Base-by-base conservation (phyloP, 2,888 invertebrate species). In the Nysson spinosus region DNA sequence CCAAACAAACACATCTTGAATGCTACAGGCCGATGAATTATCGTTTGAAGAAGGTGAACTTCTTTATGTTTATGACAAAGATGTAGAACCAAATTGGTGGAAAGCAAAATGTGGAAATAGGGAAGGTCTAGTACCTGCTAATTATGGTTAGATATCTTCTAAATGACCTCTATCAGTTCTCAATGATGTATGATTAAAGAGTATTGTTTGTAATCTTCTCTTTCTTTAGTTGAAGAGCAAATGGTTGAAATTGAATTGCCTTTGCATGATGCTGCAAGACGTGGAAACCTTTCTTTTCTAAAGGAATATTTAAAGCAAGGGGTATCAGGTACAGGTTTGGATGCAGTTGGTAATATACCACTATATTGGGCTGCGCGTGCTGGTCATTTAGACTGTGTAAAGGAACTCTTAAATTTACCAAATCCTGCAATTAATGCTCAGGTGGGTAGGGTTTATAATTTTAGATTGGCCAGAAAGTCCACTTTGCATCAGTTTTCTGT, bases 281-380 rank as follows among this genome's bases (percentile, higher is more conserved):
- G 92, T 68, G 92, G 92, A 37, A 92, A 92, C 77, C 72, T 91
- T 12, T 87, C 87, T 4, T 90, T 92, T 78, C 77, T 92, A 58
- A 81, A 83, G 57, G 91, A 92, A 82, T 92, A 91, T 76, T 80
- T 92, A 19, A 80, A 83, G 26, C 90, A 91, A 82, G 89, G 90
- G 58, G 91, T 91, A 56, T 92, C 92, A 1, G 90, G 90, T 9
- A 92, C 92, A 73, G 89, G 91, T 30, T 84, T 92, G 69, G 92
- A 92, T 83, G 89, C 90, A 71, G 90, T 91, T 20, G 91, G 91
- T 3, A 90, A 91, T 43, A 92, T 91, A n/a, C 89, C 92, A 3
- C 80, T 92, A 4, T 91, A 92, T 79, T 92, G 92, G 91, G 91
- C 91, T 14, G 87, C 90, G n/a, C 89, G 90, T 78, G 90, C 90